Evolutionary conservation across 2,888 invertebrate species (phyloP), one percentile per base, ranked within the genome.

Genomic region (Listrodromus nycthemerus): DNA sequence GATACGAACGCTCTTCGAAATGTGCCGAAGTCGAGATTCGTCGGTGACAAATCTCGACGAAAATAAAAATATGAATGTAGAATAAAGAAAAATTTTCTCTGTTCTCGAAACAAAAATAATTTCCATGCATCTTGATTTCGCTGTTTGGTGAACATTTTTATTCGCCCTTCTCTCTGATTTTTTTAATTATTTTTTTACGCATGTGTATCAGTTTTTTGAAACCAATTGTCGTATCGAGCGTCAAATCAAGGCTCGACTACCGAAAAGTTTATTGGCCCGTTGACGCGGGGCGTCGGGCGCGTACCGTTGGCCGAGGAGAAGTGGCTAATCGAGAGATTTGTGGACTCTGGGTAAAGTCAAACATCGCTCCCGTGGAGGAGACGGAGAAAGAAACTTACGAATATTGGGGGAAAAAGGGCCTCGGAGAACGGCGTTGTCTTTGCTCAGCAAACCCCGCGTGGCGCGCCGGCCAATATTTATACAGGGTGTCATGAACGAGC

Each of bases 271-370:
- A 87, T 86, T 83, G 70, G 82, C 85, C 77, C 82, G 84, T 84
- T 80, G 84, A 82, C 82, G 83, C 41, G 55, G 65, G 41, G 50
- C 63, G 33, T 50, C 58, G 63, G 65, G 41, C 41, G 41, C 41
- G 70, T 85, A 82, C 69, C 78, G 80, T 86, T 86, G 83, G 86
- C 85, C 61, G 16, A n/a, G 16, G 41, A 45, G 84, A 89, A 89
- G 88, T 87, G 87, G 89, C 89, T 89, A 90, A 90, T 89, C 88
- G 90, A 87, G 90, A 91, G 90, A 91, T 90, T 89, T 91, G 90
- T 90, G 87, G 90, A 91, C 91, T 87, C 91, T 91, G 89, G 75
- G 88, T 88, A 88, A 88, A 88, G 86, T 87, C 86, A 87, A 87
- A 86, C 86, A 88, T n/a, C 33, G n/a, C 41, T 76, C 67, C 67